Evolutionary conservation across 2,888 invertebrate species (phyloP).

Genomic region (Drosophila maculinotata): DNA sequence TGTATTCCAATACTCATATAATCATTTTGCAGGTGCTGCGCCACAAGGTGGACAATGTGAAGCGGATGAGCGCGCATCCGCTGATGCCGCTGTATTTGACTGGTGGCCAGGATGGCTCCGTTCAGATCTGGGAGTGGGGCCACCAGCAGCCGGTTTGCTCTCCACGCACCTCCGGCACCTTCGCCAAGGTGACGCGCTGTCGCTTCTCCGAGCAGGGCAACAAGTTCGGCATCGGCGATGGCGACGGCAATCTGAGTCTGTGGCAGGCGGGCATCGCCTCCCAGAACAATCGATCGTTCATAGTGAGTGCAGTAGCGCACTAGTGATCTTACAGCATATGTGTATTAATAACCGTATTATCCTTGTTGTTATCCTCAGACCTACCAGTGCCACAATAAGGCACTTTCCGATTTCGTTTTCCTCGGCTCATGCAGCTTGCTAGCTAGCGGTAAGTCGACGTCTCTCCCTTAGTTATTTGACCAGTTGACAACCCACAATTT

Average conservation of each 20-base stretch:
- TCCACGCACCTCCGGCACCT: constrained; percentile 96
- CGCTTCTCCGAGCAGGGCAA: constrained; percentile 98
- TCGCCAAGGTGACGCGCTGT: constrained; percentile 97
- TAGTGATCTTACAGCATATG: too few relatives aligned
- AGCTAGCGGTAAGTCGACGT: constrained; percentile 90
- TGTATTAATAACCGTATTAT: not conserved
- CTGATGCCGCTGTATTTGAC: constrained; percentile 96
- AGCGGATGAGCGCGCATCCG: constrained; percentile 98
- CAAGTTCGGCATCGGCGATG: constrained; percentile 99
- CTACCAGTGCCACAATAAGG: constrained; percentile 98
- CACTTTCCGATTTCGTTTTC: constrained; percentile 98
- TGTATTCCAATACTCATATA: too few relatives aligned
- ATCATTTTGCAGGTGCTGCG: constrained; percentile 90
- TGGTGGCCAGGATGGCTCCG: constrained; percentile 98
- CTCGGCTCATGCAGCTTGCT: constrained; percentile 98
- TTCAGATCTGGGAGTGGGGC: constrained; percentile 99
- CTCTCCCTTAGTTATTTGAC: too few relatives aligned
- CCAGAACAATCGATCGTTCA: constrained; percentile 92
- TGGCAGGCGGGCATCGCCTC: constrained; percentile 95
- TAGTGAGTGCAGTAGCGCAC: constrained; percentile 88
- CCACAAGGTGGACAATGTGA: constrained; percentile 96
- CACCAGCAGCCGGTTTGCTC: constrained; percentile 95
- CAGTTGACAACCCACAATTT: not conserved
- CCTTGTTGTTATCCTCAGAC: constrained; percentile 87
- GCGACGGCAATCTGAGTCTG: constrained; percentile 97